Conservation (phyloP, 2,888 invertebrate species). For the Agrenia bidenticulata region DNA sequence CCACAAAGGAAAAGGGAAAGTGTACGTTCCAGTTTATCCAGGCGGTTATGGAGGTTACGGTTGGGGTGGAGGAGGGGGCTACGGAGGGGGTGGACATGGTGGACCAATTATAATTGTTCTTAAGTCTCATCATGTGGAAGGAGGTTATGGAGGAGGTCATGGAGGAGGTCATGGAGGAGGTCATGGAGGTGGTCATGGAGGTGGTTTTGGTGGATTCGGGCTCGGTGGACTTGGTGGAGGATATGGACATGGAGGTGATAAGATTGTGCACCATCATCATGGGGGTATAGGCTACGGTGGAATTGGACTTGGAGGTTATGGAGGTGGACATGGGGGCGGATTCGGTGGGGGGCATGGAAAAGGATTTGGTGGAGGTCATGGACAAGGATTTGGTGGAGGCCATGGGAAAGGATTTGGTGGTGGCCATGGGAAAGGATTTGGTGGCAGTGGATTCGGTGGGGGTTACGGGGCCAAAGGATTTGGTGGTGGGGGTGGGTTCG, state of each 20-base stretch:
- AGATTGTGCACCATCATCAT: slow-evolving; percentile 16
- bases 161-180: no score
- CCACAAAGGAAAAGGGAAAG: slow-evolving; percentile 2
- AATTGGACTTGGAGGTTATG: neutral
- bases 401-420: slow-evolving; percentile 5
- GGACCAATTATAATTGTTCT: slow-evolving; percentile 21
- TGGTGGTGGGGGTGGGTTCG: neutral
- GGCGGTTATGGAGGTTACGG: slow-evolving; percentile 1
- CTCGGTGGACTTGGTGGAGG: slow-evolving; percentile 12
- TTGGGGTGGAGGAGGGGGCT: neutral
- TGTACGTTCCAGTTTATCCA: slow-evolving; percentile 10
- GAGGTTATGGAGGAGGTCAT: slow-evolving; percentile 17
- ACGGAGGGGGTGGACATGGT: neutral
- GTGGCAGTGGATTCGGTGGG: slow-evolving; percentile 7
- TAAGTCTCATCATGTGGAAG: slow-evolving; percentile 4
- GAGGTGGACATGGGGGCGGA: neutral
- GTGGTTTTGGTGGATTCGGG: slow-evolving; percentile 14
- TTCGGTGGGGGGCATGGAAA: neutral
- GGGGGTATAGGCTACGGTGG: neutral
- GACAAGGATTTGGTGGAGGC: slow-evolving; percentile 14
- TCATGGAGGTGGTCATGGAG: neutral
- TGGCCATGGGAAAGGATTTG: neutral
- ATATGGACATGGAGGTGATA: slow-evolving; percentile 5
- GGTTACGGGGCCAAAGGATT: neutral
- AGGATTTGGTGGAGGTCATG: neutral